Evolutionary conservation across 2,888 invertebrate species (phyloP), one percentile per base, ranked within the genome.

Genomic region (Scrobipalpa costella): DNA sequence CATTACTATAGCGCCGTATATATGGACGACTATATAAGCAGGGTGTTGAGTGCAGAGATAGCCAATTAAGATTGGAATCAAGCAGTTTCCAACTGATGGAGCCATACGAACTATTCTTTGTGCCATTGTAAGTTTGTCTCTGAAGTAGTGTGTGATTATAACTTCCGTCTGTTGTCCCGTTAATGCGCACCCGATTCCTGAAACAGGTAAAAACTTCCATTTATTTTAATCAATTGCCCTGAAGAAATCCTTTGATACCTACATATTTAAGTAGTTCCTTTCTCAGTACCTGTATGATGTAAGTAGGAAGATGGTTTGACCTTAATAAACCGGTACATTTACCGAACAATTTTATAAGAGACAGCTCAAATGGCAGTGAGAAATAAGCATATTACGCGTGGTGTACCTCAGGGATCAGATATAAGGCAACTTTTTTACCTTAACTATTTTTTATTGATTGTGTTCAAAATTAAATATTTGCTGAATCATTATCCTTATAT

Each of bases 161-260:
- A 93, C 84, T 75, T 94, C 93, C 21, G 92, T 92, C 76, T 94
- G 93, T 57, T 92, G 88, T 17, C 92, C 90, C 27, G 93, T 89
- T 57, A 94, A 76, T 0, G 93, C 93, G 63, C 92, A 88, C 5
- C 94, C 94, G 47, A 89, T 74, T 67, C 94, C 94, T 94, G 81
- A 63, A 90, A 91, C n/a, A n/a, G n/a, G n/a, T 63, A 15, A 33
- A 50, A 57, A 58, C 57, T 61, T 52, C 33, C 13, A 19, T 57
- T n/a, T 9, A 36, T 19, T 38, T 17, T 38, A 57, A 11, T 60
- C 61, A 38, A 36, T 33, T 50, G 7, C 17, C 13, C 21, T 21
- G 21, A 57, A 13, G 19, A 38, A 38, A 11, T 8, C 17, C 19
- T 57, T 57, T 34, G 13, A 34, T 33, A 2, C 15, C n/a, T n/a